Conservation (phyloP, 64 coral and sea anemone genomes). For the Stichodactyla helianthus region DNA sequence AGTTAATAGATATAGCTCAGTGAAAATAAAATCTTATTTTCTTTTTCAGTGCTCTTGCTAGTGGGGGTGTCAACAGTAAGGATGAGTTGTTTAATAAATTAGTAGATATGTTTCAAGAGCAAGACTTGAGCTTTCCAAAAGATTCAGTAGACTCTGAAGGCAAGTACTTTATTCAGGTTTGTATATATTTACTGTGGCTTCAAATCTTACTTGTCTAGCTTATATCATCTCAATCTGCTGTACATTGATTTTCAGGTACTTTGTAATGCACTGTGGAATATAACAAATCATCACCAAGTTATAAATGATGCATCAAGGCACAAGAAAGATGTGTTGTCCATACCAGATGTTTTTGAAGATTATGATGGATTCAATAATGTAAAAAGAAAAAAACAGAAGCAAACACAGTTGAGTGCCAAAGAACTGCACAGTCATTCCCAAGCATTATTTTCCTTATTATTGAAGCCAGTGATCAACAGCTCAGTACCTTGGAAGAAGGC, state of each 20-base stretch:
- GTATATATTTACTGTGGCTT: background rate
- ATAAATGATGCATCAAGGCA: conserved; percentile 33
- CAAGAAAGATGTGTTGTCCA: conserved; percentile 31
- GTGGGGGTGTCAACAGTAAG: conserved; percentile 1
- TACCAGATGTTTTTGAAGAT: conserved; percentile 30
- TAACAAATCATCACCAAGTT: conserved; percentile 30
- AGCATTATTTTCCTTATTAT: conserved; percentile 27
- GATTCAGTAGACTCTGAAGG: background rate
- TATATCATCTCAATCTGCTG: background rate
- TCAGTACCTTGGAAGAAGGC: conserved; percentile 9
- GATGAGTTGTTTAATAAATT: conserved; percentile 14
- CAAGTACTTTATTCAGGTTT: conserved; percentile 33
- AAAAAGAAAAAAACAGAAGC: conserved; percentile 30
- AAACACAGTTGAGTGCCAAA: conserved; percentile 19
- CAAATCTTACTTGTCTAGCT: background rate
- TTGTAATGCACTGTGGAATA: conserved; percentile 44
- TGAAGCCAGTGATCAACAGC: conserved; percentile 43
- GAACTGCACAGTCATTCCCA: conserved; percentile 36
- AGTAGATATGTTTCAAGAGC: background rate
- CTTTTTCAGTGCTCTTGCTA: conserved; percentile 9
- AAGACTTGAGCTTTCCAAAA: conserved; percentile 21
- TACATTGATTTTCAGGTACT: conserved; percentile 17
- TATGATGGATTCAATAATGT: conserved; percentile 33
- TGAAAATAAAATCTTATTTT: too few relatives aligned
- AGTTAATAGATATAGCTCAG: too few relatives aligned